These are phyloP conservation scores for Notamacropus eugenii DNA, from an alignment of 2,797 vertebrate genomes.

Conservation along the genomic window DNA sequence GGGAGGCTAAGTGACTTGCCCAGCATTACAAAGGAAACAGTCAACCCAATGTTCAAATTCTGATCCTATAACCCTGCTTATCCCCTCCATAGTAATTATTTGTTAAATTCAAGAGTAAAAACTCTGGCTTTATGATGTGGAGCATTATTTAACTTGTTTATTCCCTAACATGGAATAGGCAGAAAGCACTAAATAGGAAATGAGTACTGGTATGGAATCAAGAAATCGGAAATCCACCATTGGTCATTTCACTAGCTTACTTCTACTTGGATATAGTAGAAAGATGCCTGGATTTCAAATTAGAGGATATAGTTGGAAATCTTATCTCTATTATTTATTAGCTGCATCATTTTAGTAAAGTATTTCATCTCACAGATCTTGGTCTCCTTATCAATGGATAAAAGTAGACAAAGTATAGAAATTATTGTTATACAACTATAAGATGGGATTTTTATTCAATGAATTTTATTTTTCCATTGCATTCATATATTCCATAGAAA, in stretches of 20 bases:
- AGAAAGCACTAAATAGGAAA: neutral
- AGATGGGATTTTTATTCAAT: neutral
- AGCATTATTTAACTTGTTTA: neutral
- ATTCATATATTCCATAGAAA: neutral
- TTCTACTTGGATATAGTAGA: neutral
- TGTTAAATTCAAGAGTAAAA: neutral
- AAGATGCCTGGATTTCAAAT: neutral
- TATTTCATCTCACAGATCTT: neutral
- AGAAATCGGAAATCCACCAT: neutral
- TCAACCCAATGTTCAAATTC: no score
- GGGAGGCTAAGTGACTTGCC: neutral
- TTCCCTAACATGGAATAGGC: neutral
- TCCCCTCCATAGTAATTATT: neutral
- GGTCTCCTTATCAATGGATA: neutral
- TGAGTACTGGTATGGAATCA: neutral
- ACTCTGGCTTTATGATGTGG: neutral
- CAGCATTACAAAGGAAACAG: no score
- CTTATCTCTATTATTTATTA: neutral
- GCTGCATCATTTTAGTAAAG: neutral
- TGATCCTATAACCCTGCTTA: neutral
- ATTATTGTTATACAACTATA: neutral
- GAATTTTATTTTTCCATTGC: neutral
- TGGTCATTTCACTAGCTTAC: neutral
- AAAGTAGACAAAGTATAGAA: neutral
- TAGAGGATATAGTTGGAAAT: neutral